Evolutionary conservation across 2,888 invertebrate species (phyloP), one percentile per base, ranked within the genome.

Genomic region (Hypsopygia costalis): DNA sequence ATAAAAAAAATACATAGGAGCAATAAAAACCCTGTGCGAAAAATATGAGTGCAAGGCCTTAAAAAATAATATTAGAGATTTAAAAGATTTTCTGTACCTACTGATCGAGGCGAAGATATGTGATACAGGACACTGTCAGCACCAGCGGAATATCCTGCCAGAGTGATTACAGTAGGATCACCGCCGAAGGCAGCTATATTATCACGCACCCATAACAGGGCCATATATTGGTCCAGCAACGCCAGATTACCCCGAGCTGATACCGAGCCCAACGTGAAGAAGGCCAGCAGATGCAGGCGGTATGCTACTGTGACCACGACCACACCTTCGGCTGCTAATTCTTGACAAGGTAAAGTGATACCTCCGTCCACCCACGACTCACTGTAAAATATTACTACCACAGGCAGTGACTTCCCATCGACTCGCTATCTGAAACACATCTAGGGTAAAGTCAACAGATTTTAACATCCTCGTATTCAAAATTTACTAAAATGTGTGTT

Each of bases 181-280:
- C 97, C 97, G 12, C 95, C 95, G 69, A 97, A 97, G 33, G 91
- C 89, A 31, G 87, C 87, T 37, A 96, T 94, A 69, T 97, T 94
- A 55, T 94, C 92, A 46, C 92, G 91, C 1, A 94, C 88, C 95
- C 95, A 95, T 32, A 92, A 63, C 41, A 98, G 78, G 0, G 95
- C 96, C 71, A 96, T 80, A 58, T 94, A 92, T 66, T 97, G 96
- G 75, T 98, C 97, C 55, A 94, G 91, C 36, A 98, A 77, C 0
- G 97, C 97, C 44, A 95, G 92, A 75, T 98, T 98, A 0, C 97
- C 97, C 0, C 94, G 91, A 1, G 92, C 91, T 50, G 88, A 82
- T 30, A 74, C 53, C 5, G 83, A 81, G 22, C 87, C 89, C 47
- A 92, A 68, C 21, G 90, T 90, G 47, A 94, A 91, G 79, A 93